Evolutionary conservation across 2,888 invertebrate species (phyloP).

Genomic region (Platerodrilus igneus): DNA sequence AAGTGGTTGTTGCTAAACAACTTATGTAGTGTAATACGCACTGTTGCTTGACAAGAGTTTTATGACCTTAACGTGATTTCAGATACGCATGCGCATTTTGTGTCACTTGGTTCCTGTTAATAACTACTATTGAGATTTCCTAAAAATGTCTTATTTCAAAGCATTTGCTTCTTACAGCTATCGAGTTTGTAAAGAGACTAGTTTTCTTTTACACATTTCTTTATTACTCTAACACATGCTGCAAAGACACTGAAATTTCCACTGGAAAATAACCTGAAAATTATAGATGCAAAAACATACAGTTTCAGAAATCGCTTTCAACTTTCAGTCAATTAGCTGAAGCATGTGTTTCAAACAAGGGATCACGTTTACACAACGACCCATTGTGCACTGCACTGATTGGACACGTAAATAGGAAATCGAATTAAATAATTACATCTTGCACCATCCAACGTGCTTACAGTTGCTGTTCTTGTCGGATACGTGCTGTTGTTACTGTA

Average conservation of each 20-base stretch:
- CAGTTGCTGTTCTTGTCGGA: too few relatives aligned
- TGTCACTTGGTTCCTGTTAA: too few relatives aligned
- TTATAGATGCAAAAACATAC: constrained; percentile 8
- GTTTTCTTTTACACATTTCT: not conserved
- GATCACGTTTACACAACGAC: constrained; percentile 5
- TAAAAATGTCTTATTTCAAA: too few relatives aligned
- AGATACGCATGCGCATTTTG: too few relatives aligned
- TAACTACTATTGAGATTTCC: too few relatives aligned
- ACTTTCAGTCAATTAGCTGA: constrained; percentile 4
- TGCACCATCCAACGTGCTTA: constrained; percentile 1
- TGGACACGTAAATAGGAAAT: constrained; percentile 3
- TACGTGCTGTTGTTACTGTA: too few relatives aligned
- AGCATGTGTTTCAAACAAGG: constrained; percentile 5
- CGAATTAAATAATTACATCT: constrained; percentile 9
- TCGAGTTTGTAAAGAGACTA: too few relatives aligned
- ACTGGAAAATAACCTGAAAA: constrained; percentile 7
- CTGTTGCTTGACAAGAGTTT: too few relatives aligned
- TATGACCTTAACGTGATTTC: too few relatives aligned
- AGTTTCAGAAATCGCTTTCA: constrained; percentile 3
- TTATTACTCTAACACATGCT: not conserved
- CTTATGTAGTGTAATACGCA: too few relatives aligned
- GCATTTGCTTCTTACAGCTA: too few relatives aligned
- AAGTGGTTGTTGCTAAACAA: too few relatives aligned
- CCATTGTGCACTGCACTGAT: constrained; percentile 4
- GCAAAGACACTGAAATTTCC: not conserved